Evolutionary conservation across 35 echinoderm and acorn worm genomes (phyloP), one percentile per base, ranked within the genome.

Genomic region (Strongylocentrotus purpuratus): DNA sequence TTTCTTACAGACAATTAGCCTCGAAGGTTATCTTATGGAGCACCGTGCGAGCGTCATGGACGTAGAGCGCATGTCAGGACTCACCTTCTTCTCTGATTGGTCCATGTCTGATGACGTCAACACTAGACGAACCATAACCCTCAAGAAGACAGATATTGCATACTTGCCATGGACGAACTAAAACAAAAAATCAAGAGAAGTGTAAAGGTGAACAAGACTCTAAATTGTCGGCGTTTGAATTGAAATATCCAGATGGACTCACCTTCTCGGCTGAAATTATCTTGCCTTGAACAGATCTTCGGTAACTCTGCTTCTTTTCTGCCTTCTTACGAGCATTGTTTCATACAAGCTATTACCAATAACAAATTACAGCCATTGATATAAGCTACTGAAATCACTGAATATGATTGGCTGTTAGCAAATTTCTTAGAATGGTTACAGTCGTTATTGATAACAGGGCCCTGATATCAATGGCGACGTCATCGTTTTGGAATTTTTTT

Each of bases 21-120:
- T 89, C 14, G 32, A 32, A 5, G 33, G 33, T 2, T 89, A 89
- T 41, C 87, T 89, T 2, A 89, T 33, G 87, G 87, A 33, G 14
- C 87, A 89, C 25, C 87, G 87, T 3, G 87, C 87, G 17, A 89
- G 87, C 87, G 33, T 89, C 33, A 33, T 45, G 87, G 87, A 46
- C 9, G 87, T 89, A 89, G 87, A 89, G 17, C 87, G 87, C 4
- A 89, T 89, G 33, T 33, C 87, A 4, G 87, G 87, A 45, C 87
- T 89, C 33, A 33, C 6, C 25, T 89, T 89, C 87, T 89, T 89
- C 87, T 31, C 87, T 46, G 45, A 33, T 28, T 35, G 33, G 87
- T 33, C 87, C 12, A 10, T 17, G 9, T 89, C 87, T 41, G 87
- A 89, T 20, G 25, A 89, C 87, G 15, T 28, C 32, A 89, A 89